Percentiles rank a stretch among this genome's conserved stretches.
These are phyloP conservation scores for Carassius gibelio DNA, from an alignment of 2,113 vertebrate species.

Conservation along the genomic window DNA sequence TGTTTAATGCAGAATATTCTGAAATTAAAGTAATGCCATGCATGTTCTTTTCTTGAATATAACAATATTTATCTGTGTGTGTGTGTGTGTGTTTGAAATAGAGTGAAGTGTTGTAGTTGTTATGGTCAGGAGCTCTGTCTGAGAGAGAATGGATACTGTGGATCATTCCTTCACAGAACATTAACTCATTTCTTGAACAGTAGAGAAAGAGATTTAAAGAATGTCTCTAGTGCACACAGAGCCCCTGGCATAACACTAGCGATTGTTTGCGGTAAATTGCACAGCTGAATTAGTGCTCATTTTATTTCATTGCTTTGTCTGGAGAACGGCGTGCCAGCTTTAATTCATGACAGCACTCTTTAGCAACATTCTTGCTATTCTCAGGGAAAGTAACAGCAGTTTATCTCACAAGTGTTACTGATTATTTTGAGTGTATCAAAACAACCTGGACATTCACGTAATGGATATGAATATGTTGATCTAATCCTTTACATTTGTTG, in stretches of 20 bases:
- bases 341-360: slow-evolving; percentile 53
- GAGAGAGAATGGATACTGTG: neutral
- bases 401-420: neutral
- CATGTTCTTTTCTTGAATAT: too few species aligned
- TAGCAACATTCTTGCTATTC: neutral
- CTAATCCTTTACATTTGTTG: neutral
- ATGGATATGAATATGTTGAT: neutral
- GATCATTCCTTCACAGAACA: slow-evolving; percentile 1
- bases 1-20: neutral
- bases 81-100: too few species aligned
- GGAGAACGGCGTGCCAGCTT: slow-evolving; percentile 20
- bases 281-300: slow-evolving; percentile 42
- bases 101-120: neutral
- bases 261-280: slow-evolving; percentile 46
- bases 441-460: neutral
- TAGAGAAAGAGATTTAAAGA: slow-evolving; percentile 39
- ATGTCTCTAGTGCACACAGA: slow-evolving; percentile 1
- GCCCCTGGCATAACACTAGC: slow-evolving; percentile 20
- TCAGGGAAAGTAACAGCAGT: neutral
- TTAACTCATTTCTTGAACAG: slow-evolving; percentile 31
- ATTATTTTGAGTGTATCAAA: neutral
- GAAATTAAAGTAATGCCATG: neutral
- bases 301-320: slow-evolving; percentile 30
- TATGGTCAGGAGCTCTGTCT: neutral
- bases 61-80: too few species aligned